Evolutionary conservation across 2,113 vertebrate species (phyloP).

Genomic region (Rhynchomys soricoides): DNA sequence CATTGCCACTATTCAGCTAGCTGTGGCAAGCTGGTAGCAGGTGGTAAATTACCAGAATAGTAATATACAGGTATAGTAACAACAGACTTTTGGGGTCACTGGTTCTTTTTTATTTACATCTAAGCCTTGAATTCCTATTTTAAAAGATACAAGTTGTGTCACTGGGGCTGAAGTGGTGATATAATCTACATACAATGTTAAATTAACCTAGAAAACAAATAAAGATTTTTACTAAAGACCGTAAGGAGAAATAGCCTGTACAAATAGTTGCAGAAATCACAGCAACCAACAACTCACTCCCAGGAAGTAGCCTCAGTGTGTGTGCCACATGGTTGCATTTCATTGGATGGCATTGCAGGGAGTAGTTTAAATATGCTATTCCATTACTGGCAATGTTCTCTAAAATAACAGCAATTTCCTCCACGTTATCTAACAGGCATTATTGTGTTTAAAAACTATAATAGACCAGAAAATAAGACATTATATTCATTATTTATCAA

Average conservation of each 20-base stretch:
- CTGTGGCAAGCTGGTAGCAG: conserved; percentile 20
- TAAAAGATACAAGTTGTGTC: conserved; percentile 35
- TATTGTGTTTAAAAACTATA: conserved; percentile 29
- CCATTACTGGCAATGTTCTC: neutral
- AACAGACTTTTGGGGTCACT: neutral
- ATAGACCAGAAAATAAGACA: neutral
- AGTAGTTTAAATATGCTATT: neutral
- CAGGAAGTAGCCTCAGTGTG: neutral
- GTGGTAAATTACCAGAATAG: conserved; percentile 18
- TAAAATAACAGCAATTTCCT: neutral
- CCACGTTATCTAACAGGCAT: neutral
- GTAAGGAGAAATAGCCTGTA: neutral
- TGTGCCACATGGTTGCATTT: neutral
- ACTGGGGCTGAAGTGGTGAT: neutral
- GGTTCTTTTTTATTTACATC: neutral
- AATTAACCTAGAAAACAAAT: conserved; percentile 43
- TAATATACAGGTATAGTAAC: conserved; percentile 45
- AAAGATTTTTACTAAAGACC: neutral
- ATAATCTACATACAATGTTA: neutral
- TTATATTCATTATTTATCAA: conserved; percentile 18
- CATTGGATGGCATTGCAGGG: neutral
- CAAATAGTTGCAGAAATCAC: neutral
- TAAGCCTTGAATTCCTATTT: conserved; percentile 10
- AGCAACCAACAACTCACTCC: neutral
- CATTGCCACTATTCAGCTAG: neutral